Base-by-base conservation (phyloP, 2,797 vertebrate genomes). In the Ctenopoma multispine region DNA sequence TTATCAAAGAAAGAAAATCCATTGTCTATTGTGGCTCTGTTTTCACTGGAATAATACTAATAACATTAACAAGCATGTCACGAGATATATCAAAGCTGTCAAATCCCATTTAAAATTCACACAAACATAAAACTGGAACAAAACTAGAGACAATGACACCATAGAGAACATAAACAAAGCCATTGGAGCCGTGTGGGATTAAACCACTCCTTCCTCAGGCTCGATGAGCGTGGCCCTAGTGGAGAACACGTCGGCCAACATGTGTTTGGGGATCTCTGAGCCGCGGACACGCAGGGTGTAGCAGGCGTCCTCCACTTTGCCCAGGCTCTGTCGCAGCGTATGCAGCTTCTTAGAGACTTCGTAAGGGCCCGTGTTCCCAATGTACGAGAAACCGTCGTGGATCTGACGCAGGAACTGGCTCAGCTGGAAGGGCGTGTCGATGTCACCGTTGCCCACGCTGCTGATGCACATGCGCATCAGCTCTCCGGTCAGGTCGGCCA, bases 261-360 rank as follows among this genome's bases (percentile, higher is more conserved):
- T 99, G 88, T 99, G 97, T 80, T 96, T 97, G 46, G 98, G 98
- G 82, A 99, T 99, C 90, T 99, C 98, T 0, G 97, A 99, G 36
- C 98, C 97, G 5, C 97, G 95, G 44, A 99, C 98, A 20, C 92
- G 95, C 31, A 99, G 91, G 0, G 97, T 92, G 68, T 99, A 99
- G 85, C 98, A 99, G 59, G 97, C 98, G 38, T 98, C 98, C 91
- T 99, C 98, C 64, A 99, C 97, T 84, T 99, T 99, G n/a, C 94
- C 95, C 81, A 99, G 92, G 67, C 97, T 99, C 93, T 99, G 98
- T 15, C 97, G 95, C 85, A 99, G 94, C 1, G 95, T 96, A 65
- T 98, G 96, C 62, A 99, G 93, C 90, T 99, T 99, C 93, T 98
- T 97, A 13, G 97, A 99, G 54, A 99, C 97, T 92, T 99, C 98